Conservation (phyloP, 2,797 vertebrate genomes). For the Potorous gilbertii region DNA sequence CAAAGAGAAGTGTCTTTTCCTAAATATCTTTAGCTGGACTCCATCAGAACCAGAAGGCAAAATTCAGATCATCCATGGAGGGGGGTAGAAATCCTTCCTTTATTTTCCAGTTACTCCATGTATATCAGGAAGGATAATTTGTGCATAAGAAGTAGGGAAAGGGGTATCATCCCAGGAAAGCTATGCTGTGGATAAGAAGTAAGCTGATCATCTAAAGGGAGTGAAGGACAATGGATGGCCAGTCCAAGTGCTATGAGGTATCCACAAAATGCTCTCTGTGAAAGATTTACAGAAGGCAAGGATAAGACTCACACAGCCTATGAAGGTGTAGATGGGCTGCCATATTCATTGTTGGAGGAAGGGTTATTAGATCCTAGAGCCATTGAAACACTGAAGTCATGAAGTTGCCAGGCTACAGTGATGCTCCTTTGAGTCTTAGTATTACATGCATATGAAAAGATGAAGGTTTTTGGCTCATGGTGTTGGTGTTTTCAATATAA, state of each 20-base stretch:
- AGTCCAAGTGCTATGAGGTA: not conserved
- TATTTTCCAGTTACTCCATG: not conserved
- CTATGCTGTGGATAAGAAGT: not conserved
- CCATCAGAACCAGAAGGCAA: not conserved
- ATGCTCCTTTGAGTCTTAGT: not conserved
- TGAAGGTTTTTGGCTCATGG: no score
- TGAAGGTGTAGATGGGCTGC: not conserved
- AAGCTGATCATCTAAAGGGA: not conserved
- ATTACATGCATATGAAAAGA: not conserved
- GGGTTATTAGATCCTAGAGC: not conserved
- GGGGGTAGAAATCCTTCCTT: not conserved
- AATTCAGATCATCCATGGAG: not conserved
- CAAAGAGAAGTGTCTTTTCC: not conserved
- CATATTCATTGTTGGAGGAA: not conserved
- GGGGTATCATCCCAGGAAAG: not conserved
- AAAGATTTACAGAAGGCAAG: not conserved
- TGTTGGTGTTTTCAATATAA: not conserved
- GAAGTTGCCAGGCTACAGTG: not conserved
- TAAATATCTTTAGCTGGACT: not conserved
- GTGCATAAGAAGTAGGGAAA: not conserved
- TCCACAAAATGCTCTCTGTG: not conserved
- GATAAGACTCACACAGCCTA: not conserved
- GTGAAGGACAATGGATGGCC: not conserved
- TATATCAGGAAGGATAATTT: not conserved
- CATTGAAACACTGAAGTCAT: not conserved